Percentiles rank a stretch among this genome's conserved stretches.
These are phyloP conservation scores for Taxidea taxus DNA, from an alignment of 2,113 vertebrate genomes.

Conservation along the genomic window DNA sequence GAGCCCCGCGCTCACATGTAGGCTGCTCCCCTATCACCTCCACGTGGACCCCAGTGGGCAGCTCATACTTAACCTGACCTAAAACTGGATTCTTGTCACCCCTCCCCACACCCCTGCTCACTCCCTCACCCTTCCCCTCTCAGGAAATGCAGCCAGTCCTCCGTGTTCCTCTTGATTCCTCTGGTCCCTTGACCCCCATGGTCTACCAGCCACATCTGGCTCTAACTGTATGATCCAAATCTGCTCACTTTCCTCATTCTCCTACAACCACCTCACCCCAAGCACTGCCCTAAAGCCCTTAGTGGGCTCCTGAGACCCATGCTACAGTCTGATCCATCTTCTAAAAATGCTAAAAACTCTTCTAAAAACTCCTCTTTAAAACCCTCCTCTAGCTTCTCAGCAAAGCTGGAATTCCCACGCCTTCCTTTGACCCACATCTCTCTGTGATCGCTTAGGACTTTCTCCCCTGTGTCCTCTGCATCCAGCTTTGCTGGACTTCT, in stretches of 20 bases:
- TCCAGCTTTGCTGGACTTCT: background rate
- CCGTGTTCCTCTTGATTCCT: background rate
- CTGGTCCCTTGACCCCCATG: background rate
- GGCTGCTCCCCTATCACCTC: background rate
- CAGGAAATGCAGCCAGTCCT: background rate
- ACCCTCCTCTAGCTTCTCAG: background rate
- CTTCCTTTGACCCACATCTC: background rate
- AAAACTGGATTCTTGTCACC: background rate
- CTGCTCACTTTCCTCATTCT: background rate
- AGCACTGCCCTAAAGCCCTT: background rate
- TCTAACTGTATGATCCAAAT: background rate
- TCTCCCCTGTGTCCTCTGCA: accelerated
- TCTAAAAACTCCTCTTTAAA: constrained; percentile 27
- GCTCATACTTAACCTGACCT: background rate
- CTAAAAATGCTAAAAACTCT: no score
- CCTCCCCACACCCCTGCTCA: background rate
- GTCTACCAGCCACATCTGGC: background rate
- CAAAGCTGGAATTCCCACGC: background rate
- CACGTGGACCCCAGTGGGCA: background rate
- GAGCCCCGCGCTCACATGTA: background rate
- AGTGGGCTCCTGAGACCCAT: background rate
- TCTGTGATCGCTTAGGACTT: background rate
- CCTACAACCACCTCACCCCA: background rate
- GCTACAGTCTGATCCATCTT: background rate
- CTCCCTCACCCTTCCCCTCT: background rate